Evolutionary conservation across 1,140 invertebrate species (phyloP), one percentile per base, ranked within the genome.

Genomic region (Leucophenga varia): DNA sequence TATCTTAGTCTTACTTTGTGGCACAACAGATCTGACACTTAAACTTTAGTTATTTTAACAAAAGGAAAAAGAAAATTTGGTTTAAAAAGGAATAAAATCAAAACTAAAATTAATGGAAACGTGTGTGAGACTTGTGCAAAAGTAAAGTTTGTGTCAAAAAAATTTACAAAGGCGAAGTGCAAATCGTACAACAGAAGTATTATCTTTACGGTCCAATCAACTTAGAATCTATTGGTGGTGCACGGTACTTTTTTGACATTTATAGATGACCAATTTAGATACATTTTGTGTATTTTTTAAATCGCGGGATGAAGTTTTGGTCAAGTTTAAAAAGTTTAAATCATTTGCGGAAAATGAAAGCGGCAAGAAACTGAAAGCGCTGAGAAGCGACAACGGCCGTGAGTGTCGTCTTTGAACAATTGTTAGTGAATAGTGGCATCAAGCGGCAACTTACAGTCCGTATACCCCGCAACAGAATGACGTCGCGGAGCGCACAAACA

Each of bases 141-240:
- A 39, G 8, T 9, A 43, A 52, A 43, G 38, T 47, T 12, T 31
- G 14, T 14, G 44, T 35, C n/a, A 6, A 40, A 43, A 22, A 18
- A 34, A 13, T 47, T 47, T 39, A 39, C 19, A 34, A 20, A 41
- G 19, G 16, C 17, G n/a, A 6, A 8, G 25, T 8, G 13, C 22
- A 13, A 45, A 21, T 40, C 31, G 22, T 5, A 22, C 41, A 12
- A 37, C 39, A 39, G 12, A 40, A 17, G 5, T 50, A 30, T 54
- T 79, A 78, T 39, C 43, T 79, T 6, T 77, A 76, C 55, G 75
- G 74, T 32, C 72, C 63, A 6, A 75, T 76, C 61, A 37, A 59
- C 12, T 39, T 41, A 28, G 21, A 10, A 17, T 67, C 76, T 6
- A 35, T 61, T 4, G 50, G 49, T 3, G 56, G 57, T 2, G 43